Conservation (phyloP, 2,888 invertebrate species). For the Nomada goodeniana region DNA sequence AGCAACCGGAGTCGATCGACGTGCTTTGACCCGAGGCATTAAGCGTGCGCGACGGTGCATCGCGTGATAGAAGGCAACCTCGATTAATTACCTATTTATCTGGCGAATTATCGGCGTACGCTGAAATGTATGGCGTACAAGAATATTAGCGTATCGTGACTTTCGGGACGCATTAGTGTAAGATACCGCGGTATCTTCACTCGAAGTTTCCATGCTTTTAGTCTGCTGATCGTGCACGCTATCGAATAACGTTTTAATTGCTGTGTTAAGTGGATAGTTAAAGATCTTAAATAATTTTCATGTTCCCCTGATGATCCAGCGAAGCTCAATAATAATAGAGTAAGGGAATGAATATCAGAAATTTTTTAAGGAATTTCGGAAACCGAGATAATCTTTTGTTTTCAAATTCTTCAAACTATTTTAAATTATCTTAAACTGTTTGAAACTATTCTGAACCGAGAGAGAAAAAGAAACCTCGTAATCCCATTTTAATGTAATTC, state of each 20-base stretch:
- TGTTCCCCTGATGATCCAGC: neutral
- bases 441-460: too few relatives aligned
- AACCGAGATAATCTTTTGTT: neutral
- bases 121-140: slow-evolving; percentile 47
- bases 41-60: slow-evolving; percentile 58
- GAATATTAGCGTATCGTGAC: slow-evolving; percentile 54
- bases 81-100: slow-evolving; percentile 64
- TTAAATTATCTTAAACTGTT: too few relatives aligned
- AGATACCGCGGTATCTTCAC: slow-evolving; percentile 39
- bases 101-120: slow-evolving; percentile 60
- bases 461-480: too few relatives aligned
- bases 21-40: slow-evolving; percentile 57
- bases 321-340: too few relatives aligned
- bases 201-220: slow-evolving; percentile 21
- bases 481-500: too few relatives aligned
- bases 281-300: neutral
- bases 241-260: slow-evolving; percentile 17
- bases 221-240: neutral
- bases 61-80: slow-evolving; percentile 60
- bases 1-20: slow-evolving; percentile 35
- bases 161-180: slow-evolving; percentile 18
- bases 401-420: neutral
- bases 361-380: too few relatives aligned
- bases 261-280: neutral
- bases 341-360: neutral